phyloP scores from a whole-genome alignment of 2,113 vertebrate species.

The Neoarius graeffei region DNA sequence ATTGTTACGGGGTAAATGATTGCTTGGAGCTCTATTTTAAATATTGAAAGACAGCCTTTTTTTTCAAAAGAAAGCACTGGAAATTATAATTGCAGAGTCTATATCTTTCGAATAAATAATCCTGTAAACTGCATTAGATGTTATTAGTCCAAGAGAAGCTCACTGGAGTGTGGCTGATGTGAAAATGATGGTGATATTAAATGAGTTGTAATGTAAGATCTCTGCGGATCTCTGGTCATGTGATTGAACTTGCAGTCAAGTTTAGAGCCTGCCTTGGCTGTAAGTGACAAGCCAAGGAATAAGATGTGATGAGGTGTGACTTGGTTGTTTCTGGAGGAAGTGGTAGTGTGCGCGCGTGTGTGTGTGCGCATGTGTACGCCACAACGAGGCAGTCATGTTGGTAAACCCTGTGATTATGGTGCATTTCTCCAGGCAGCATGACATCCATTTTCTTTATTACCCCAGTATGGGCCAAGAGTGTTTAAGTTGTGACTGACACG shows the following conservation, averaged over 20 bases:
- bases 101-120: background rate
- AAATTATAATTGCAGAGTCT: background rate
- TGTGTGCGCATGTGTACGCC: background rate
- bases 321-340: conserved; percentile 20
- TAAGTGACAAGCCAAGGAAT: background rate
- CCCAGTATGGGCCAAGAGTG: conserved; percentile 26
- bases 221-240: background rate
- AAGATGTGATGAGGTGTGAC: background rate
- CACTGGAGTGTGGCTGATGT: background rate
- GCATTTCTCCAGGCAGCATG: conserved; percentile 23
- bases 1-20: background rate
- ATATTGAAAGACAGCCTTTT: background rate
- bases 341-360: background rate
- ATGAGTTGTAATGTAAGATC: background rate
- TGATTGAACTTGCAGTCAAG: conserved; percentile 5
- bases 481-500: conserved; percentile 14
- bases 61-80: background rate
- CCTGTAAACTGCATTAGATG: background rate
- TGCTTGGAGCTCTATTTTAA: background rate
- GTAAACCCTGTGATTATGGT: conserved; percentile 49
- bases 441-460: conserved; percentile 36
- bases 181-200: background rate
- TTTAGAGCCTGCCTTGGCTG: background rate
- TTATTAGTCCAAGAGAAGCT: background rate
- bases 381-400: conserved; percentile 38